These are phyloP conservation scores for Oophaga sylvatica DNA, from an alignment of 2,797 vertebrate species.

Conservation along the genomic window DNA sequence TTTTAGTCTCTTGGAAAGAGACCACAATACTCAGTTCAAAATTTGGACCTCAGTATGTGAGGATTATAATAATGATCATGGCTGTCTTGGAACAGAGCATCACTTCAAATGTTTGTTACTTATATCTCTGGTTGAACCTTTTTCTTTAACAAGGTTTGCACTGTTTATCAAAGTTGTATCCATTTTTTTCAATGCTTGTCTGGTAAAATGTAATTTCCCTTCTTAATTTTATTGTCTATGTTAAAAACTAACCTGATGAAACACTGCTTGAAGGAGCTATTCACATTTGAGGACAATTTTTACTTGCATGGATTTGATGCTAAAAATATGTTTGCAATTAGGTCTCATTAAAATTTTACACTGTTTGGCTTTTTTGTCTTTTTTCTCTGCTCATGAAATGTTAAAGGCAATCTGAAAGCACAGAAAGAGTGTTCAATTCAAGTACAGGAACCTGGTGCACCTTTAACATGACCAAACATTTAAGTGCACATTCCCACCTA, in stretches of 20 bases:
- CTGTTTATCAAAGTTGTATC: not conserved
- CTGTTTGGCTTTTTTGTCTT: too few species aligned
- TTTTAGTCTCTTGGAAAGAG: not conserved
- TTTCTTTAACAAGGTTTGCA: not conserved
- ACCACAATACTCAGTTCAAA: constrained; percentile 12
- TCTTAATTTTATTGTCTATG: not conserved
- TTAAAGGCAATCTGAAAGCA: too few species aligned
- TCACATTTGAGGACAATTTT: too few species aligned
- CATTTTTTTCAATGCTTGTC: not conserved
- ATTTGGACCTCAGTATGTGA: not conserved
- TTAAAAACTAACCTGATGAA: not conserved
- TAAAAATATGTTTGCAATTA: too few species aligned
- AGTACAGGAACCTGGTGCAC: too few species aligned
- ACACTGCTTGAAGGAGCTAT: too few species aligned
- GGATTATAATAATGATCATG: not conserved
- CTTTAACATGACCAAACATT: too few species aligned
- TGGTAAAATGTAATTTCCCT: not conserved
- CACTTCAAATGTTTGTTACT: not conserved
- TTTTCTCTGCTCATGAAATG: too few species aligned
- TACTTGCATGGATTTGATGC: too few species aligned
- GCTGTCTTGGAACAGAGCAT: constrained; percentile 7
- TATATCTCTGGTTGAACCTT: not conserved
- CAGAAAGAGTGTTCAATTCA: too few species aligned
- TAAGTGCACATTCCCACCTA: too few species aligned
- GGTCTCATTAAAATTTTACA: too few species aligned